phyloP scores from a whole-genome alignment of 2,888 invertebrate genomes.

The Pammene fasciana region DNA sequence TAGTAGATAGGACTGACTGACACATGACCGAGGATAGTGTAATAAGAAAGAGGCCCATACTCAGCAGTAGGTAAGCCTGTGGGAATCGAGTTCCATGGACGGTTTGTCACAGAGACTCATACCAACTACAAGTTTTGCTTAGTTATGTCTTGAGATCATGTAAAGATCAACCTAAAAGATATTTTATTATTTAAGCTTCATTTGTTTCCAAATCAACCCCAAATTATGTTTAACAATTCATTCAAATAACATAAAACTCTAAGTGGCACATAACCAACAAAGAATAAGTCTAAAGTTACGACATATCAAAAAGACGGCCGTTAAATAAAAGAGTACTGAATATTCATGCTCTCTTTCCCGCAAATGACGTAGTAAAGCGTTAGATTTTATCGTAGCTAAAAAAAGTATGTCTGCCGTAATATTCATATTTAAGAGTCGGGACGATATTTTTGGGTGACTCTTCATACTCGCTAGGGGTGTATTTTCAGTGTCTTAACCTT shows the following conservation, averaged over 20 bases:
- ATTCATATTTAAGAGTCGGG: constrained; percentile 28
- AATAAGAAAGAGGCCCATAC: too few species aligned
- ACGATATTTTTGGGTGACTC: constrained; percentile 11
- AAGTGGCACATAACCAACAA: neutral
- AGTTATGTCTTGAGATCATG: too few species aligned
- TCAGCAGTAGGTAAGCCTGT: too few species aligned
- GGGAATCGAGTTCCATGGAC: too few species aligned
- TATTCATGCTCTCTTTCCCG: constrained; percentile 23
- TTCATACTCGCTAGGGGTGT: neutral
- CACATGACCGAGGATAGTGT: too few species aligned
- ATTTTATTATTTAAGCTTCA: too few species aligned
- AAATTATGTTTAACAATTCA: neutral
- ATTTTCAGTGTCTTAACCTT: too few species aligned
- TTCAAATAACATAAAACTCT: constrained; percentile 2
- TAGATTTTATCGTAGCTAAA: constrained; percentile 37
- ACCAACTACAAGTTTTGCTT: too few species aligned
- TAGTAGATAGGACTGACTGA: too few species aligned
- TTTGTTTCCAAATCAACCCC: neutral
- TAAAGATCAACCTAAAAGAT: too few species aligned
- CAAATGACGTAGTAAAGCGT: constrained; percentile 33
- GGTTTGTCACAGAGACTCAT: too few species aligned
- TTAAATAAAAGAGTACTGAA: constrained; percentile 24
- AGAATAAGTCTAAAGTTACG: neutral
- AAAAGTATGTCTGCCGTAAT: constrained; percentile 31
- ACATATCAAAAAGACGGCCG: constrained; percentile 13